phyloP scores from a whole-genome alignment of 2,888 invertebrate species.

The Saturnia japonica region DNA sequence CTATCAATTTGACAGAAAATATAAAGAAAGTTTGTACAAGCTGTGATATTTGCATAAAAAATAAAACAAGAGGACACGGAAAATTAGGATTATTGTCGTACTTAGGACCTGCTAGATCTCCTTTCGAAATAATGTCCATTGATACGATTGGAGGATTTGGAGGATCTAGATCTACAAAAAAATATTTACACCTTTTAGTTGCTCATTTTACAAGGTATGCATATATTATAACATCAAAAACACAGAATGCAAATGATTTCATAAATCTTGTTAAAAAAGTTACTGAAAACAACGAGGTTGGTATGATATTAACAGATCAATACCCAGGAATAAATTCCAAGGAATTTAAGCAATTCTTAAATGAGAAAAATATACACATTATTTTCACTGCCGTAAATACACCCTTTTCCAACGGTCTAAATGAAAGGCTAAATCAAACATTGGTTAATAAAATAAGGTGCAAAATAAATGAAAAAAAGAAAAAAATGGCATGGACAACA shows the following conservation, averaged over 20 bases:
- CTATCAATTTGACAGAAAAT: background rate
- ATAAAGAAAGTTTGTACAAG: background rate
- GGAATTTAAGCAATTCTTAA: slow-evolving; percentile 21
- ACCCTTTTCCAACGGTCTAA: too few species aligned
- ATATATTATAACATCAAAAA: slow-evolving; percentile 34
- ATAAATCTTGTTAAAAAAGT: too few species aligned
- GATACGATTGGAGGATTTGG: slow-evolving; percentile 9
- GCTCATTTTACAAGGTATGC: slow-evolving; percentile 34
- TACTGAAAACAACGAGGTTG: too few species aligned
- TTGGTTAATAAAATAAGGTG: slow-evolving; percentile 25
- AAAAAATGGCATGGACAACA: slow-evolving; percentile 9
- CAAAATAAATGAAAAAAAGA: slow-evolving; percentile 12
- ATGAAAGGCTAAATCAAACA: too few species aligned
- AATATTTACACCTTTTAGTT: slow-evolving; percentile 26
- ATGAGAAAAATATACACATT: slow-evolving; percentile 29
- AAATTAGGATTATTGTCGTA: background rate
- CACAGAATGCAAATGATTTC: too few species aligned
- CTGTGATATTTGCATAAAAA: background rate
- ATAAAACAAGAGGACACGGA: background rate
- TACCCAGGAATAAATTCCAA: slow-evolving; percentile 21
- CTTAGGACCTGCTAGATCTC: background rate
- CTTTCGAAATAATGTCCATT: slow-evolving; percentile 8
- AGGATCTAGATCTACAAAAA: background rate
- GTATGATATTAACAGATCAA: too few species aligned
- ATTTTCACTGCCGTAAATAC: slow-evolving; percentile 42